Evolutionary conservation across 2,113 vertebrate genomes (phyloP), one percentile per base, ranked within the genome.

Genomic region (Anguilla rostrata): DNA sequence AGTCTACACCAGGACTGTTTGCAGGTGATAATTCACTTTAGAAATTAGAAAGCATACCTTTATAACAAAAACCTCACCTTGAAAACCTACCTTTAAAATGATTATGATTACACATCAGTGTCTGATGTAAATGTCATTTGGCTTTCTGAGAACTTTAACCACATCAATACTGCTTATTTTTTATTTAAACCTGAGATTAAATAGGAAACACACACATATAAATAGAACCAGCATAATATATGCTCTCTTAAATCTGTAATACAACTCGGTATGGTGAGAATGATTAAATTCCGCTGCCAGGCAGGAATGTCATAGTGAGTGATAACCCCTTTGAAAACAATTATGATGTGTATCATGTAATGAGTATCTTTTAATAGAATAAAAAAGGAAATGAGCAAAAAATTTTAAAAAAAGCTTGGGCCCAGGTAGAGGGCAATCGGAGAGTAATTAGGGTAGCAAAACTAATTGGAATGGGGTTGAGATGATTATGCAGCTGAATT

Each of bases 401-500:
- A 46, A 16, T 8, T 15, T 12, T 14, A 40, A 18, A 40, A 49
- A 26, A 46, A 16, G 7, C 56, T 12, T 14, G 56, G 80, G 60
- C 71, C 78, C 46, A 39, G 39, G 41, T 85, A 49, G 41, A 79
- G 60, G 39, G 22, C 84, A 41, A 79, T 82, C 41, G 57, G 84
- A 86, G 78, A 83, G 39, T 71, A 88, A 87, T 87, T 85, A 56
- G 81, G 34, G 82, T n/a, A 11, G 34, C n/a, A 20, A 40, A 83
- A 39, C 79, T 89, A 90, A 90, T 88, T 91, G 83, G 85, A 90
- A 60, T 57, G 81, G 80, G 53, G 81, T 83, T 40, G 56, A 78
- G 83, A 82, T 90, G 80, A 89, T 90, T 81, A 87, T 82, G 80
- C 57, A 63, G 49, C 78, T 88, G 88, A 87, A 85, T 89, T 88